Percentiles rank a stretch among this genome's conserved stretches.
These are phyloP conservation scores for Drosophila erecta DNA, from an alignment of 1,140 invertebrate genomes.

Conservation along the genomic window DNA sequence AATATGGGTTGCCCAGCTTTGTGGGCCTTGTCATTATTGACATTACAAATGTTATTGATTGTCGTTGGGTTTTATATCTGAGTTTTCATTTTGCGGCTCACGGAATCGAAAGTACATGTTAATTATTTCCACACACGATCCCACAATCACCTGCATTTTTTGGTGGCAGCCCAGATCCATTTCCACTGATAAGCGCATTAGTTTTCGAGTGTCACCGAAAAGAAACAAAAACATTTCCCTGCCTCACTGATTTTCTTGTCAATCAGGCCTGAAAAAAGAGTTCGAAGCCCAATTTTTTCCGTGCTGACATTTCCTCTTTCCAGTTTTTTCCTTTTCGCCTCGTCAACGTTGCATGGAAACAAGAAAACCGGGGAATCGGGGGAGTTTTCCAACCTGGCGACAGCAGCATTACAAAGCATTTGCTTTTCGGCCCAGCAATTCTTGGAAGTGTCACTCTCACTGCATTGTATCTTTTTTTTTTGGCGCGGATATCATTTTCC, in stretches of 20 bases:
- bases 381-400: constrained; percentile 43
- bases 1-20: constrained; percentile 10
- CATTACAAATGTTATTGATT: constrained; percentile 82
- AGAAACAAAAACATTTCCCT: constrained; percentile 46
- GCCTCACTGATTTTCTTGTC: constrained; percentile 55
- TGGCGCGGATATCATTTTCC: constrained; percentile 16
- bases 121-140: constrained; percentile 77
- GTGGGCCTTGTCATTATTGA: constrained; percentile 72
- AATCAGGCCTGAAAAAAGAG: constrained; percentile 59
- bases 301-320: constrained; percentile 70
- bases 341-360: constrained; percentile 75
- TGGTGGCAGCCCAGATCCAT: constrained; percentile 56
- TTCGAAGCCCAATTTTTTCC: constrained; percentile 31
- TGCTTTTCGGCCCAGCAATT: constrained; percentile 58
- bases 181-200: constrained; percentile 77
- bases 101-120: constrained; percentile 81
- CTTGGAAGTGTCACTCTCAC: constrained; percentile 59
- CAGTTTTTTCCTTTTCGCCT: constrained; percentile 30
- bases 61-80: constrained; percentile 42
- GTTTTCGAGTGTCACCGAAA: constrained; percentile 58
- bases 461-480: constrained; percentile 37
- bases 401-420: constrained; percentile 75
- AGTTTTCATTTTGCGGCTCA: constrained; percentile 36
- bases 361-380: constrained; percentile 23
- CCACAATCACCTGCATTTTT: constrained; percentile 77